Evolutionary conservation across 2,797 vertebrate genomes (phyloP).

Genomic region (Lithobates pipiens): DNA sequence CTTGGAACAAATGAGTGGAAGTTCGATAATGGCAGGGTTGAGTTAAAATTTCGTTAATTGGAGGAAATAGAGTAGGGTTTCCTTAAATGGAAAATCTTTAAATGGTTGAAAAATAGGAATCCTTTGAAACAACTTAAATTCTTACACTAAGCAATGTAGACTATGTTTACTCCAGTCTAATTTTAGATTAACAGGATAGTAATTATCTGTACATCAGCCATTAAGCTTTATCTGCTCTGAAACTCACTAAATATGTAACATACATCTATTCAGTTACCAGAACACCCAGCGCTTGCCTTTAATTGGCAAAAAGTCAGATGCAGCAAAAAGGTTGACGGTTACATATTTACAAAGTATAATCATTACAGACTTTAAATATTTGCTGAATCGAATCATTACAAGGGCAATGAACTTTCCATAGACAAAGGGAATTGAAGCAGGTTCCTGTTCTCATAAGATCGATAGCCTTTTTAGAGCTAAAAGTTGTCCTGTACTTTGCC

Average conservation of each 20-base stretch:
- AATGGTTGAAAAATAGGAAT: no score
- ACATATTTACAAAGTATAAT: conserved; percentile 60
- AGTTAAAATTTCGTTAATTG: no score
- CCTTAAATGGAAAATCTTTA: no score
- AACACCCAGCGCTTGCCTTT: not conserved
- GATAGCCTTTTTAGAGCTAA: conserved; percentile 33
- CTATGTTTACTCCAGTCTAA: not conserved
- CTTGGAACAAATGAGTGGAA: no score
- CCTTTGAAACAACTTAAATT: no score
- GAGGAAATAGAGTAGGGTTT: no score
- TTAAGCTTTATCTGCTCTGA: conserved; percentile 15
- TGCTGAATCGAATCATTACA: conserved; percentile 53
- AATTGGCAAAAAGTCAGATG: conserved; percentile 45
- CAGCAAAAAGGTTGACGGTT: conserved; percentile 43
- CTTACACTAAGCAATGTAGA: no score
- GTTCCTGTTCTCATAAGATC: conserved; percentile 18
- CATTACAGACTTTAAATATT: conserved; percentile 61
- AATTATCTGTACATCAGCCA: not conserved
- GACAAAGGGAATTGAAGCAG: conserved; percentile 45
- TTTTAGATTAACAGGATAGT: not conserved
- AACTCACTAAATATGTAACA: conserved; percentile 21
- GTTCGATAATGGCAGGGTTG: no score
- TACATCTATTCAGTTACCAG: conserved; percentile 11
- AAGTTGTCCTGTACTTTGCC: conserved; percentile 13
- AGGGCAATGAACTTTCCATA: conserved; percentile 59